These are phyloP conservation scores for Cheilosia scutellata DNA, from an alignment of 2,888 invertebrate species.

Conservation along the genomic window DNA sequence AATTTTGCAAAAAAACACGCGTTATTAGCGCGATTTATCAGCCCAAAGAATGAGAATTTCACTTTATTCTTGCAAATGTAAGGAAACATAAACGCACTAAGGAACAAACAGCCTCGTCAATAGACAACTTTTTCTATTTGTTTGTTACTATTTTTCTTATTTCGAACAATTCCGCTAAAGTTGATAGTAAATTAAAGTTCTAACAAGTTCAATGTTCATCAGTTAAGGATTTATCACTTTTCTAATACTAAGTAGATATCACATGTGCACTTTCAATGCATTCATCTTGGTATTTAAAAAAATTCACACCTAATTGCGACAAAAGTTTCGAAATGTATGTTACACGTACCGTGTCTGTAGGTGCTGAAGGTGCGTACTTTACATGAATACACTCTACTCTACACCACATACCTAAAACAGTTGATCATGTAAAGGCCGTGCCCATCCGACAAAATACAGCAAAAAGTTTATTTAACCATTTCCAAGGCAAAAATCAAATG, in stretches of 20 bases:
- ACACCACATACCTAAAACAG: constrained; percentile 1
- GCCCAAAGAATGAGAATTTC: too few relatives aligned
- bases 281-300: background rate
- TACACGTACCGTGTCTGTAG: background rate
- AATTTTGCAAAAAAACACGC: too few relatives aligned
- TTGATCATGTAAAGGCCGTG: constrained; percentile 43
- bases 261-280: background rate
- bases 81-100: too few relatives aligned
- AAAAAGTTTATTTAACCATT: constrained; percentile 50
- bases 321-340: background rate
- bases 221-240: too few relatives aligned
- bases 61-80: too few relatives aligned
- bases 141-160: too few relatives aligned
- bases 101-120: too few relatives aligned
- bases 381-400: background rate
- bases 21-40: too few relatives aligned
- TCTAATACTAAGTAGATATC: background rate
- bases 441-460: constrained; percentile 44
- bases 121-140: too few relatives aligned
- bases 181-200: too few relatives aligned
- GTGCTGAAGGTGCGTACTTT: constrained; percentile 38
- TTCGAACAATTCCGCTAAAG: too few relatives aligned
- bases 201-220: too few relatives aligned
- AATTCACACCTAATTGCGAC: constrained; percentile 1
- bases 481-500: constrained; percentile 54